Evolutionary conservation across 2,113 vertebrate species (phyloP).

Genomic region (Pelvicachromis taeniatus): DNA sequence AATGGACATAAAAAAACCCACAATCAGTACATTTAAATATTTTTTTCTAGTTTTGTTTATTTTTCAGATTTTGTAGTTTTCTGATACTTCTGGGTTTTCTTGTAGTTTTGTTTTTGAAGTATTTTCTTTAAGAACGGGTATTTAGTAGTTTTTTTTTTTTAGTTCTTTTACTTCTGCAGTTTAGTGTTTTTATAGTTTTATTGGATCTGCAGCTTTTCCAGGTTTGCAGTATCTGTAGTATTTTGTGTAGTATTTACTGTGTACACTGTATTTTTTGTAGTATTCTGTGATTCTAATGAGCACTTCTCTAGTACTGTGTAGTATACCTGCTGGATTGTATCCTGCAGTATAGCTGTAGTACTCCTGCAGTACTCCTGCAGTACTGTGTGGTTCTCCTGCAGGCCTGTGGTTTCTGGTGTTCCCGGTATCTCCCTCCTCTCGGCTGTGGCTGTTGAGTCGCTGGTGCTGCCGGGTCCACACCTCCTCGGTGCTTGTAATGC

Average conservation of each 20-base stretch:
- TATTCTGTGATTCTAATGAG: background rate
- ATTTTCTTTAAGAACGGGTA: background rate
- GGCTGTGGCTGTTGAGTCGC: background rate
- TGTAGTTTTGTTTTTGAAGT: background rate
- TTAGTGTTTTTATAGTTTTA: background rate
- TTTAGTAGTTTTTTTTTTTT: background rate
- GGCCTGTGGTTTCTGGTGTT: background rate
- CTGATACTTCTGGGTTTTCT: background rate
- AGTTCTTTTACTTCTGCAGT: background rate
- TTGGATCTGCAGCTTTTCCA: background rate
- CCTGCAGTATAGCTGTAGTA: background rate
- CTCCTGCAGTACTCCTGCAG: background rate
- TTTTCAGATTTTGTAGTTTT: background rate
- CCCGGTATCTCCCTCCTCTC: background rate
- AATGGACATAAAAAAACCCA: background rate
- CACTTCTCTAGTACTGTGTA: background rate
- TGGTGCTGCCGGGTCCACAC: background rate
- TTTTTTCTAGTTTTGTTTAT: background rate
- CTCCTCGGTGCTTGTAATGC: constrained; percentile 47
- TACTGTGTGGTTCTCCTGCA: background rate
- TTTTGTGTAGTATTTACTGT: background rate
- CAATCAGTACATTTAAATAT: background rate
- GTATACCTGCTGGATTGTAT: background rate
- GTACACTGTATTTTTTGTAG: background rate
- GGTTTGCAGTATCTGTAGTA: background rate